Evolutionary conservation across 2,888 invertebrate species (phyloP).

Genomic region (Eutolmus rufibarbis): DNA sequence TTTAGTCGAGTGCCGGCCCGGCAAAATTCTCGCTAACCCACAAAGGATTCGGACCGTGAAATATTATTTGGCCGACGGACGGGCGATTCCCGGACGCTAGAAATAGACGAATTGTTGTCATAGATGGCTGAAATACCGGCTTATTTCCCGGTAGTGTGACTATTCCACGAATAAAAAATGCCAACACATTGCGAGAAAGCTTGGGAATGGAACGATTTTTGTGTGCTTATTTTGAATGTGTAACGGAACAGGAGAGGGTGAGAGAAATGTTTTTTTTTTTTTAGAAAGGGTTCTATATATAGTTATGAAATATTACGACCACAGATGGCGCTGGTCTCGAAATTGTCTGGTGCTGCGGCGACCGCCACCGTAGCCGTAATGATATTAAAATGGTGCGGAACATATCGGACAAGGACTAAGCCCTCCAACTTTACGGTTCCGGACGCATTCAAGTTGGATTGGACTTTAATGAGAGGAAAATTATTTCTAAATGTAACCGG

Average conservation of each 20-base stretch:
- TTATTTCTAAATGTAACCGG: slow-evolving; percentile 39
- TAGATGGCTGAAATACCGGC: background rate
- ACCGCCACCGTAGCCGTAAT: slow-evolving; percentile 12
- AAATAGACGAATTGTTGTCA: background rate
- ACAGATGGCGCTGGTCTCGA: background rate
- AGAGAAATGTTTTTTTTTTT: background rate
- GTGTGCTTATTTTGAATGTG: background rate
- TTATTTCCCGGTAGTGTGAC: background rate
- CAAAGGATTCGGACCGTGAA: slow-evolving; percentile 5
- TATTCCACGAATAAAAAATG: slow-evolving; percentile 8
- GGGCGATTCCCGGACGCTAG: background rate
- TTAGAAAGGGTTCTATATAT: background rate
- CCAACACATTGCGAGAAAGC: slow-evolving; percentile 6
- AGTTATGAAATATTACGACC: slow-evolving; percentile 6
- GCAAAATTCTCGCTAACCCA: background rate
- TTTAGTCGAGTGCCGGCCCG: background rate
- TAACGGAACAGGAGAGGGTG: background rate
- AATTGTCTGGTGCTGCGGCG: background rate
- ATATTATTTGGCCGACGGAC: slow-evolving; percentile 9
- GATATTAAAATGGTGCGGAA: slow-evolving; percentile 45
- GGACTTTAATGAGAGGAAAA: slow-evolving; percentile 46
- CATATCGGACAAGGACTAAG: slow-evolving; percentile 42
- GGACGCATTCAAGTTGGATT: slow-evolving; percentile 41
- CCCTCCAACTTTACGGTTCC: slow-evolving; percentile 22
- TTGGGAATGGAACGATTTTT: background rate